These are phyloP conservation scores for Panagrolaimus sp. DNA, from an alignment of 1,140 invertebrate genomes.

Conservation along the genomic window DNA sequence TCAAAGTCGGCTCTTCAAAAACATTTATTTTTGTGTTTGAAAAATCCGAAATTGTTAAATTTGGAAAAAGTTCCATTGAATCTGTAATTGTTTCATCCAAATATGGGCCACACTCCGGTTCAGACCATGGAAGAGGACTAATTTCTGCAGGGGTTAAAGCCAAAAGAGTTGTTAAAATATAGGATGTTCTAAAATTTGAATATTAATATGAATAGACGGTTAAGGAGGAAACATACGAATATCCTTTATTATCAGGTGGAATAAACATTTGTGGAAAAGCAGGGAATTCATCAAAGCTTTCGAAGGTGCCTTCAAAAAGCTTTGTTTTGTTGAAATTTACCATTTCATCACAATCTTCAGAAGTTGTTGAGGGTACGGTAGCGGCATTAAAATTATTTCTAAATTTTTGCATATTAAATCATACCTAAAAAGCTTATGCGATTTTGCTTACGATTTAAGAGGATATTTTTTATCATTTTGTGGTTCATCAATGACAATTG, in stretches of 20 bases:
- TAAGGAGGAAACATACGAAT: not conserved
- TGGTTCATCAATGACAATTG: not conserved
- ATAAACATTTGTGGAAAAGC: conserved; percentile 4
- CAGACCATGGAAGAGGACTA: not conserved
- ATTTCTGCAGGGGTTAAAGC: not conserved
- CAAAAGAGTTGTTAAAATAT: not conserved
- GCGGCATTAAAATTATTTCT: not conserved
- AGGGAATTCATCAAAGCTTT: not conserved
- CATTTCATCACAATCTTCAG: no score
- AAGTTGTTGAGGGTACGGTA: not conserved
- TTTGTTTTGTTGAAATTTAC: no score
- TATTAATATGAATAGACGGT: not conserved
- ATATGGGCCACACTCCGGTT: not conserved
- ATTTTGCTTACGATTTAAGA: not conserved
- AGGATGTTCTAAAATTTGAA: not conserved
- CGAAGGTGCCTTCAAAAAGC: no score
- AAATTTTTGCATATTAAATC: not conserved
- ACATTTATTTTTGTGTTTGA: not conserved
- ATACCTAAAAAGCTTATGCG: not conserved
- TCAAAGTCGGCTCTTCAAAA: not conserved
- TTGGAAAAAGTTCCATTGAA: not conserved
- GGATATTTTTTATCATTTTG: not conserved
- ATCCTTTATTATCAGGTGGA: conserved; percentile 12
- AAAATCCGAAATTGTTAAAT: not conserved
- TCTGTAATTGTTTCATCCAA: not conserved